Evolutionary conservation across 2,797 vertebrate species (phyloP).

Genomic region (Sparus aurata): DNA sequence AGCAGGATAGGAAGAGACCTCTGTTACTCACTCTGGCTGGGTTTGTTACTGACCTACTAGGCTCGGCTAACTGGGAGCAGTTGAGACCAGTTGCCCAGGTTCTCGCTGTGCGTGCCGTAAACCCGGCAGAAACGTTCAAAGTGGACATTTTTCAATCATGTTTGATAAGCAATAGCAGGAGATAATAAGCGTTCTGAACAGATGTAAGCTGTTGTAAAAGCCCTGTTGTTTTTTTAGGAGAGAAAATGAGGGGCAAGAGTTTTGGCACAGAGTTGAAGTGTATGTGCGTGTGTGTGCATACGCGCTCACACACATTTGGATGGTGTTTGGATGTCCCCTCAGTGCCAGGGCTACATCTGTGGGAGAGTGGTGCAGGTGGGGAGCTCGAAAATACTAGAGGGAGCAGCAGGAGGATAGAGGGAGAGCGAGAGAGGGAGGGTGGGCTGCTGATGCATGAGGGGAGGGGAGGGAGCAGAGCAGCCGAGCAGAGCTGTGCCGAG

Average conservation of each 20-base stretch:
- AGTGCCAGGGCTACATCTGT: constrained; percentile 81
- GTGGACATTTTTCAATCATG: constrained; percentile 53
- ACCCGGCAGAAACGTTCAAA: constrained; percentile 39
- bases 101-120: constrained; percentile 39
- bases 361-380: constrained; percentile 81
- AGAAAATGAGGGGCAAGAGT: constrained; percentile 65
- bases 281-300: constrained; percentile 47
- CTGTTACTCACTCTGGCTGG: constrained; percentile 72
- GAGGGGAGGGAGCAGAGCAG: constrained; percentile 1
- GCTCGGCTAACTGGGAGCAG: constrained; percentile 68
- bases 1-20: constrained; percentile 80
- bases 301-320: constrained; percentile 64
- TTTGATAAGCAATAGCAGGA: constrained; percentile 62
- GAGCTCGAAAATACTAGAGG: constrained; percentile 69
- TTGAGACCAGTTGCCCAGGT: constrained; percentile 46
- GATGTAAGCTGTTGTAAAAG: constrained; percentile 62
- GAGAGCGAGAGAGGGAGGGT: constrained; percentile 51
- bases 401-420: constrained; percentile 68
- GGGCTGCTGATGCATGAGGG: constrained; percentile 63
- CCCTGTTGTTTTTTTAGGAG: constrained; percentile 56
- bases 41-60: constrained; percentile 77
- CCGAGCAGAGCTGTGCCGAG: constrained; percentile 60
- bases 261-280: constrained; percentile 66
- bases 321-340: constrained; percentile 64
- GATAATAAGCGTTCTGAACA: constrained; percentile 55